These are phyloP conservation scores for Antheraea yamamai DNA, from an alignment of 2,888 invertebrate genomes.

Conservation along the genomic window DNA sequence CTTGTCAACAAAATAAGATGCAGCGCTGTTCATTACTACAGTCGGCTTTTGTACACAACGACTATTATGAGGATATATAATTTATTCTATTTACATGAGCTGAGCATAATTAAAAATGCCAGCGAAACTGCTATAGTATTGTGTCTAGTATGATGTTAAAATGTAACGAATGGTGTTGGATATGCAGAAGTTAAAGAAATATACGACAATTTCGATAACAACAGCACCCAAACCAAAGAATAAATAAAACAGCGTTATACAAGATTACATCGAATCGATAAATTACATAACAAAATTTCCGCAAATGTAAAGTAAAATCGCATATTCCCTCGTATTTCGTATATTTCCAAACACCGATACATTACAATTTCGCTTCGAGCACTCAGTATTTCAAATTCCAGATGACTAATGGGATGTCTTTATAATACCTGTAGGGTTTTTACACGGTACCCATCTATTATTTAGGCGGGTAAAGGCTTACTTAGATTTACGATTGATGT, in stretches of 20 bases:
- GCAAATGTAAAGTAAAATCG: constrained; percentile 29
- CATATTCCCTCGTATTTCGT: constrained; percentile 36
- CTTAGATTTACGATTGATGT: constrained; percentile 61
- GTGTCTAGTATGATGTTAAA: neutral
- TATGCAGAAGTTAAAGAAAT: neutral
- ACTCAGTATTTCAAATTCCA: constrained; percentile 53
- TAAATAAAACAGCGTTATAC: constrained; percentile 29
- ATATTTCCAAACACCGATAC: constrained; percentile 40
- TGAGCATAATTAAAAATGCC: too few species aligned
- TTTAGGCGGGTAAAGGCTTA: constrained; percentile 62
- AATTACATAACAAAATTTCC: constrained; percentile 22
- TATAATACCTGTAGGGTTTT: constrained; percentile 59
- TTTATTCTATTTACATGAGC: too few species aligned
- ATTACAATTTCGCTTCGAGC: constrained; percentile 39
- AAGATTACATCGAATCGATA: constrained; percentile 15
- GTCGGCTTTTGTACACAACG: too few species aligned
- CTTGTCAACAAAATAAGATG: too few species aligned
- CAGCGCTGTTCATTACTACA: too few species aligned
- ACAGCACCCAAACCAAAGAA: neutral
- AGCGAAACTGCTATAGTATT: too few species aligned
- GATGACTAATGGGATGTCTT: constrained; percentile 67
- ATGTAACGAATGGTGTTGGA: neutral
- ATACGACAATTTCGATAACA: neutral
- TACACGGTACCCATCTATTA: constrained; percentile 67
- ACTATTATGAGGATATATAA: too few species aligned